Percentiles rank a stretch among this genome's conserved stretches.
Evolutionary conservation across 2,113 vertebrate genomes (phyloP).

Genomic region (Tympanuchus pallidicinctus): DNA sequence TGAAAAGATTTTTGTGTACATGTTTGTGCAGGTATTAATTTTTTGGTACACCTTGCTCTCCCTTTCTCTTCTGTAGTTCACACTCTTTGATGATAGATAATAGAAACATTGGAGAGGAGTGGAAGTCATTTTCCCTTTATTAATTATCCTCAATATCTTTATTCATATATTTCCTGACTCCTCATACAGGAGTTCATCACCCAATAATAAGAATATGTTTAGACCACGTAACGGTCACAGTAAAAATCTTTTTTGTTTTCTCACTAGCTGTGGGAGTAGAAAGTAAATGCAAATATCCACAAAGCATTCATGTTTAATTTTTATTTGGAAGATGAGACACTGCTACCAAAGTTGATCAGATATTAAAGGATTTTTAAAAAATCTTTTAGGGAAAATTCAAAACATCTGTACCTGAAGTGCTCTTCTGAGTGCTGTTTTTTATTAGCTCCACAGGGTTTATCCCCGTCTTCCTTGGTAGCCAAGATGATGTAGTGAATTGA

Average conservation of each 20-base stretch:
- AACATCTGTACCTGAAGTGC: background rate
- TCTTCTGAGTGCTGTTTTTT: background rate
- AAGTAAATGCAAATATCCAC: background rate
- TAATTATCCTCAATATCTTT: background rate
- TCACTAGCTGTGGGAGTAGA: background rate
- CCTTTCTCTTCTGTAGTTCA: slow-evolving; percentile 38
- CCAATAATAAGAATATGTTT: background rate
- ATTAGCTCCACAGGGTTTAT: background rate
- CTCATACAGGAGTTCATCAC: background rate
- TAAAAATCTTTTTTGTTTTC: background rate
- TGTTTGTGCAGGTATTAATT: background rate
- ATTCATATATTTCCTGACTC: background rate
- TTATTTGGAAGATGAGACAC: background rate
- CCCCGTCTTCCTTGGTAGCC: background rate
- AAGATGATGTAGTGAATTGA: background rate
- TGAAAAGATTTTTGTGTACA: background rate
- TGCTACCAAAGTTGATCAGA: background rate
- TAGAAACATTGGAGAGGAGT: slow-evolving; percentile 36
- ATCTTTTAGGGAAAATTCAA: background rate
- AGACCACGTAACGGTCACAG: background rate
- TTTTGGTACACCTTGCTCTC: background rate
- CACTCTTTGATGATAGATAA: slow-evolving; percentile 21
- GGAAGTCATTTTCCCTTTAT: background rate
- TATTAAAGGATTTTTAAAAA: background rate
- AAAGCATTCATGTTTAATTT: background rate